Percentiles rank a stretch among this genome's conserved stretches.
Conservation (phyloP, 2,797 vertebrate genomes). For the Coilia nasus region DNA sequence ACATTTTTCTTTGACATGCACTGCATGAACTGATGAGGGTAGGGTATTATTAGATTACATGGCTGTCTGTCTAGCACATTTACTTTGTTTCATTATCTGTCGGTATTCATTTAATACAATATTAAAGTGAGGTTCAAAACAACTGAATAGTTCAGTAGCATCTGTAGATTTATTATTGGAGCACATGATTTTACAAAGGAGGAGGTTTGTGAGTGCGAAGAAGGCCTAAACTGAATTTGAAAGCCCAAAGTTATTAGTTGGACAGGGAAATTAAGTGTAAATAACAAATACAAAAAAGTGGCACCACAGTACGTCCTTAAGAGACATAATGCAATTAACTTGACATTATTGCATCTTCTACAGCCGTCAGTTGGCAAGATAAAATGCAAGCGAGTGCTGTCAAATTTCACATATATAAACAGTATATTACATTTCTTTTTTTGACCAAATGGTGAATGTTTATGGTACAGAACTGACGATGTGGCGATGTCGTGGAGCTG, state of each 20-base stretch:
- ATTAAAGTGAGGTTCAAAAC: background rate
- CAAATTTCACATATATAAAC: conserved; percentile 63
- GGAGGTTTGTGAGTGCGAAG: background rate
- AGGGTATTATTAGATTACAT: background rate
- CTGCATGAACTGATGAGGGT: background rate
- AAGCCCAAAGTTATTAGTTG: background rate
- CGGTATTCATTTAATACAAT: no score
- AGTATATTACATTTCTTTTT: conserved; percentile 68
- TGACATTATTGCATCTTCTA: conserved; percentile 65
- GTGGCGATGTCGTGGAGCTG: conserved; percentile 54
- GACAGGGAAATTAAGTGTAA: conserved; percentile 37
- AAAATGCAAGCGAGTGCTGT: conserved; percentile 57
- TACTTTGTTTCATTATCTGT: background rate
- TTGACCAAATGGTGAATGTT: conserved; percentile 59
- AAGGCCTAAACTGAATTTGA: conserved; percentile 6
- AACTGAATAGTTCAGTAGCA: background rate
- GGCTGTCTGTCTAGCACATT: background rate
- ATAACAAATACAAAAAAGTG: conserved; percentile 58
- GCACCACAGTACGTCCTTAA: conserved; percentile 61
- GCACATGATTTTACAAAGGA: conserved; percentile 17
- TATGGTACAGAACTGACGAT: conserved; percentile 61
- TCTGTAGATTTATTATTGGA: conserved; percentile 13
- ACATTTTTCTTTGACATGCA: background rate
- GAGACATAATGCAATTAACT: conserved; percentile 62
- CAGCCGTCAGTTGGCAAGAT: conserved; percentile 57